A percentile compares a stretch with the other conserved stretches of the same genome.
Evolutionary conservation across 37 sponge, comb jelly and placozoan species (phyloP).

Genomic region (Petrosia ficiformis): DNA sequence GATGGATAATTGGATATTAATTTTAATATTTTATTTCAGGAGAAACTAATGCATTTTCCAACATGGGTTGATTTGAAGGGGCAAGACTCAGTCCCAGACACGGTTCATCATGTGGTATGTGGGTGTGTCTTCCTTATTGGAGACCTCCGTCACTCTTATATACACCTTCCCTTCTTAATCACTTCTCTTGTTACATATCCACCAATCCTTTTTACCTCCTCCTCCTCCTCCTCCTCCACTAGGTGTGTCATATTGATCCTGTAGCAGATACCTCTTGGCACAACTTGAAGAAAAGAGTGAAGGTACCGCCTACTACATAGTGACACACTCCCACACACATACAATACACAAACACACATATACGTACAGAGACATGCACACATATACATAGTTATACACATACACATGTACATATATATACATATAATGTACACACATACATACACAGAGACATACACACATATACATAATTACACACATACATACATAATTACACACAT

Average conservation of each 20-base stretch:
- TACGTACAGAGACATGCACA: too few relatives aligned
- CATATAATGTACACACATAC: too few relatives aligned
- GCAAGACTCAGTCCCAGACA: conserved; percentile 91
- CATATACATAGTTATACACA: too few relatives aligned
- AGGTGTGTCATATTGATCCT: conserved; percentile 84
- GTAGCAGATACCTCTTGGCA: conserved; percentile 80
- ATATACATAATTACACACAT: too few relatives aligned
- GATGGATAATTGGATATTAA: background rate
- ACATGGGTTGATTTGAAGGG: conserved; percentile 99
- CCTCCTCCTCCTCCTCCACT: background rate
- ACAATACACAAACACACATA: too few relatives aligned
- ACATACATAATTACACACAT: too few relatives aligned
- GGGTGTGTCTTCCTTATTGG: background rate
- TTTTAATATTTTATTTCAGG: conserved; percentile 45
- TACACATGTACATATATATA: too few relatives aligned
- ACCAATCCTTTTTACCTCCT: background rate
- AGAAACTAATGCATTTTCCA: conserved; percentile 90
- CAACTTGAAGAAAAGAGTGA: conserved; percentile 14
- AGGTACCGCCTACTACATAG: conserved; percentile 12
- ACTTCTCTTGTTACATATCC: background rate
- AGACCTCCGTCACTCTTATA: background rate
- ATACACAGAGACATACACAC: too few relatives aligned
- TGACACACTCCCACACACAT: background rate
- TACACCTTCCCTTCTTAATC: background rate
- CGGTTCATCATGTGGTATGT: conserved; percentile 85